These are phyloP conservation scores for Discoglossus pictus DNA, from an alignment of 2,797 vertebrate species.

Conservation along the genomic window DNA sequence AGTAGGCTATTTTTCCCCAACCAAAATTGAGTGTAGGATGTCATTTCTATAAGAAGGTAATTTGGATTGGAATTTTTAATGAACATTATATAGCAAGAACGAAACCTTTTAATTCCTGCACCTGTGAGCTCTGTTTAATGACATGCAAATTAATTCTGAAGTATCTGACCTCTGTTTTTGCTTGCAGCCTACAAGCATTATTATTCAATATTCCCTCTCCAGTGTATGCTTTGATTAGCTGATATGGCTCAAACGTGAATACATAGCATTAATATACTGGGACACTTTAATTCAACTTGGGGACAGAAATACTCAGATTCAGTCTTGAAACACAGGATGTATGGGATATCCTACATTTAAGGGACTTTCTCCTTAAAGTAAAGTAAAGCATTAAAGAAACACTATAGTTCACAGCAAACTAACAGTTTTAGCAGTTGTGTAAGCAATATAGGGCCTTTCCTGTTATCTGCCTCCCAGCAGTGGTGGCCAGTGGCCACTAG, in stretches of 20 bases:
- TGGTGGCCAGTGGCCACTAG: too few relatives aligned
- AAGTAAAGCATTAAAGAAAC: background rate
- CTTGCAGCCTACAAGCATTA: conserved; percentile 56
- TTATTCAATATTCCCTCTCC: conserved; percentile 49
- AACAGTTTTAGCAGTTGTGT: too few relatives aligned
- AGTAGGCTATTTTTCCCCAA: conserved; percentile 60
- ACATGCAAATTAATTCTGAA: conserved; percentile 65
- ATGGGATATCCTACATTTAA: background rate
- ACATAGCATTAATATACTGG: conserved; percentile 26
- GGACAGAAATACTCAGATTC: background rate
- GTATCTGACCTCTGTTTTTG: conserved; percentile 60
- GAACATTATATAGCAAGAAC: conserved; percentile 59
- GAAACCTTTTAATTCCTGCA: conserved; percentile 62
- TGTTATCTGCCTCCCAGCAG: too few relatives aligned
- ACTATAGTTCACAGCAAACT: background rate
- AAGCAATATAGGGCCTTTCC: too few relatives aligned
- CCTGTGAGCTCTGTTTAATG: conserved; percentile 59
- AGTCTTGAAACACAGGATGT: background rate
- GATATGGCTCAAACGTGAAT: conserved; percentile 40
- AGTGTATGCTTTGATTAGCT: conserved; percentile 46
- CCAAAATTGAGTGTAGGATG: conserved; percentile 62
- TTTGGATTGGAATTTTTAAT: conserved; percentile 68
- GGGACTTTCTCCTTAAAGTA: background rate
- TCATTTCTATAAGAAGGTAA: conserved; percentile 60
- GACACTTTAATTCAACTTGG: conserved; percentile 17